These are phyloP conservation scores for Naja naja DNA, from an alignment of 2,113 vertebrate species.

Conservation along the genomic window DNA sequence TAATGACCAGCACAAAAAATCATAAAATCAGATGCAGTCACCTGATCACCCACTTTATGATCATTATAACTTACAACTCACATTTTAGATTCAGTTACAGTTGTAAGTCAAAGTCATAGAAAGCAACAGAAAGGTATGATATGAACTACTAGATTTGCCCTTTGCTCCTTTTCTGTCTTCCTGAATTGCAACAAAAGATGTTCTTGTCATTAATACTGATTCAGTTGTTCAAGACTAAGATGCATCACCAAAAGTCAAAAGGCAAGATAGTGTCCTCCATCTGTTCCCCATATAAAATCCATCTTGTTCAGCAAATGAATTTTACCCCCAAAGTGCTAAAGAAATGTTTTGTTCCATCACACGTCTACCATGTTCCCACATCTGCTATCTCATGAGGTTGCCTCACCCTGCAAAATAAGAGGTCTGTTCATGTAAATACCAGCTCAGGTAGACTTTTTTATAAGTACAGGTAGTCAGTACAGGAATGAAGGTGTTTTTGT, in stretches of 20 bases:
- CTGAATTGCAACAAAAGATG: background rate
- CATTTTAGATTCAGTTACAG: background rate
- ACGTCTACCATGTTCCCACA: background rate
- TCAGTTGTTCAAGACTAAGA: background rate
- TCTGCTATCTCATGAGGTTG: background rate
- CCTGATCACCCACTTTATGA: background rate
- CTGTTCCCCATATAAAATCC: background rate
- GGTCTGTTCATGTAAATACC: background rate
- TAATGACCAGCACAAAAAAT: background rate
- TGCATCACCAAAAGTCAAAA: background rate
- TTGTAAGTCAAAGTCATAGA: background rate
- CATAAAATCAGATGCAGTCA: background rate
- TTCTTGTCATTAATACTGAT: background rate
- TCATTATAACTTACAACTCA: background rate
- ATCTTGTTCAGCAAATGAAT: background rate
- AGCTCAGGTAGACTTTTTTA: background rate
- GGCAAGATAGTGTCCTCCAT: background rate
- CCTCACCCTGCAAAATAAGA: background rate
- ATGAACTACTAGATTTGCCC: background rate
- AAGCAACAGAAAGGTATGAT: background rate
- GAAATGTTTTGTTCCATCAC: background rate
- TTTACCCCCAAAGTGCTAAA: background rate
- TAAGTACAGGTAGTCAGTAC: background rate
- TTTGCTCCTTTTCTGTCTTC: background rate
- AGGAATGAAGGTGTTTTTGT: background rate